Conservation (phyloP, 2,888 invertebrate genomes). For the Terebella lapidaria region DNA sequence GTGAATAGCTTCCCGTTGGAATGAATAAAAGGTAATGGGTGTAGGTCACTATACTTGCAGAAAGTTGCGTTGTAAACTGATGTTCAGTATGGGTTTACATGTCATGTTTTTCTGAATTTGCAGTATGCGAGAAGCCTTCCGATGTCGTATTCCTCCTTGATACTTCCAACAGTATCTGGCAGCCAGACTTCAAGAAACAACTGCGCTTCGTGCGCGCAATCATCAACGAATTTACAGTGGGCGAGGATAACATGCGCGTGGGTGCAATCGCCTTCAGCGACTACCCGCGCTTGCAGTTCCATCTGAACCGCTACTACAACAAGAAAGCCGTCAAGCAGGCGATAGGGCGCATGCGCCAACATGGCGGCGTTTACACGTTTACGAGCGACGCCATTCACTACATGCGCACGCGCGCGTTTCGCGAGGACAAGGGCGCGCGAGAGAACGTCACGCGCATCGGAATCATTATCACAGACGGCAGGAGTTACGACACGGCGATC, state of each 20-base stretch:
- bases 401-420: conserved; percentile 23
- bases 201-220: conserved; percentile 32
- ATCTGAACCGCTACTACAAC: conserved; percentile 9
- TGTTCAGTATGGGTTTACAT: too few relatives aligned
- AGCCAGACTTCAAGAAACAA: conserved; percentile 33
- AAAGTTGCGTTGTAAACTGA: too few relatives aligned
- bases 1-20: too few relatives aligned
- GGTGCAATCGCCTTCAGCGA: conserved; percentile 30
- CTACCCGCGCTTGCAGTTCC: conserved; percentile 22
- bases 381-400: conserved; percentile 22
- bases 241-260: conserved; percentile 29
- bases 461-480: conserved; percentile 37
- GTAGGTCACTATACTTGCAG: too few relatives aligned
- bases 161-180: conserved; percentile 31
- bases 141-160: conserved; percentile 36
- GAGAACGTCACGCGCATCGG: conserved; percentile 20
- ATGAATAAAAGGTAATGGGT: too few relatives aligned
- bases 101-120: too few relatives aligned
- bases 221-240: conserved; percentile 32
- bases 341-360: conserved; percentile 23
- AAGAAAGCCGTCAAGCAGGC: conserved; percentile 17
- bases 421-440: conserved; percentile 10
- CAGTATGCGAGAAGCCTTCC: conserved; percentile 15
- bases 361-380: conserved; percentile 18
- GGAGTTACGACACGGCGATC: conserved; percentile 24